These are phyloP conservation scores for Hydractinia symbiolongicarpus DNA, from an alignment of 30 jellyfish, hydroid and myxozoan genomes.

Conservation along the genomic window DNA sequence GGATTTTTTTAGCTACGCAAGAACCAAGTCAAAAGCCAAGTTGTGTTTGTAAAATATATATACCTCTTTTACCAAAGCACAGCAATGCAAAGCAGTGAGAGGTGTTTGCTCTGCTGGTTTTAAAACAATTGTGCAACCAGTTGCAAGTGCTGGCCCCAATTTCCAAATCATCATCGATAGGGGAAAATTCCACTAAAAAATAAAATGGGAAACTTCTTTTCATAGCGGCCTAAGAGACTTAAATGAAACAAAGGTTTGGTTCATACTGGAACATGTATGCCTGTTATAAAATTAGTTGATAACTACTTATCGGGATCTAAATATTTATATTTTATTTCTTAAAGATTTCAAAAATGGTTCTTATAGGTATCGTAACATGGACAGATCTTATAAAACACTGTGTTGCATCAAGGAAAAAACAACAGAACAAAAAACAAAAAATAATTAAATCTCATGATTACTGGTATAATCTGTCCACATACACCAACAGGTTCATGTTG, in stretches of 20 bases:
- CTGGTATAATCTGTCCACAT: conserved; percentile 92
- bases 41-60: too few species aligned
- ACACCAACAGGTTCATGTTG: conserved; percentile 96
- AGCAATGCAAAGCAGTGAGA: conserved; percentile 80
- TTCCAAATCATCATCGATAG: conserved; percentile 83
- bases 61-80: conserved; percentile 79
- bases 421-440: not conserved
- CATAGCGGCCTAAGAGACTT: not conserved
- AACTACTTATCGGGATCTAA: too few species aligned
- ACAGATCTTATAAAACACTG: not conserved
- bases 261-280: not conserved
- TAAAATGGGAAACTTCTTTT: not conserved
- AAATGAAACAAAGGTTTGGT: not conserved
- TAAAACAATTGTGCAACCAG: conserved; percentile 73
- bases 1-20: too few species aligned
- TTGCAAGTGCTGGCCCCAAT: conserved; percentile 95
- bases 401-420: not conserved
- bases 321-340: too few species aligned
- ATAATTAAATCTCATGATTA: conserved; percentile 15
- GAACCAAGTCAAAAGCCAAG: too few species aligned
- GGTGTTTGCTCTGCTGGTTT: conserved; percentile 99
- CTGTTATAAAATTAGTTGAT: too few species aligned
- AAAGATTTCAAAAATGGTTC: too few species aligned
- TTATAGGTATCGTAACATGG: too few species aligned
- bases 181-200: conserved; percentile 89